Conservation (phyloP, 2,113 vertebrate genomes). For the Casuarius casuarius region DNA sequence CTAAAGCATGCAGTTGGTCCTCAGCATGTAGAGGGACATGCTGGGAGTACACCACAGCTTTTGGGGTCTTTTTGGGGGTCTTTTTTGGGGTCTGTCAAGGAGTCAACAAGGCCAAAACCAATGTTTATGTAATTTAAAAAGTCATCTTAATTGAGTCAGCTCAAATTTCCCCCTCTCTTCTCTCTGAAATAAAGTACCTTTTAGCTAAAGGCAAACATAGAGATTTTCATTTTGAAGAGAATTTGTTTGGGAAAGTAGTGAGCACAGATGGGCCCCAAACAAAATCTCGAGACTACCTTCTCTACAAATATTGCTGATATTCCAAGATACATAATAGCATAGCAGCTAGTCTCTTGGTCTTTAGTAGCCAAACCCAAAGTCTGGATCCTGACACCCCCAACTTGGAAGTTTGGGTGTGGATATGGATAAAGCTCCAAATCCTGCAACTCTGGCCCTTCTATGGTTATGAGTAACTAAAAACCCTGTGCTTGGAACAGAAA, state of each 20-base stretch:
- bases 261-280: not conserved
- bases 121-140: not conserved
- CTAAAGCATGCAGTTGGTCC: not conserved
- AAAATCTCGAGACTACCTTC: not conserved
- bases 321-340: not conserved
- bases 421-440: not conserved
- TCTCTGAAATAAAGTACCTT: not conserved
- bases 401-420: not conserved
- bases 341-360: not conserved
- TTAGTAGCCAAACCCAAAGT: not conserved
- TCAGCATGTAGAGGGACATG: not conserved
- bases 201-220: not conserved
- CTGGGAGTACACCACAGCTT: rapidly evolving
- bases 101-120: not conserved
- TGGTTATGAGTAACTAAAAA: not conserved
- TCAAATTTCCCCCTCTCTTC: not conserved
- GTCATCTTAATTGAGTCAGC: not conserved
- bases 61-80: too few species aligned
- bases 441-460: not conserved
- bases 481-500: not conserved
- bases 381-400: not conserved
- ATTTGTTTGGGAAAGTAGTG: not conserved
- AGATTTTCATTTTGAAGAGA: not conserved
- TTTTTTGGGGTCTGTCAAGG: too few species aligned
- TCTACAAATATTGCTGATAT: not conserved